Percentiles rank a stretch among this genome's conserved stretches.
These are phyloP conservation scores for Silurus glanis DNA, from an alignment of 2,113 vertebrate species.

Conservation along the genomic window DNA sequence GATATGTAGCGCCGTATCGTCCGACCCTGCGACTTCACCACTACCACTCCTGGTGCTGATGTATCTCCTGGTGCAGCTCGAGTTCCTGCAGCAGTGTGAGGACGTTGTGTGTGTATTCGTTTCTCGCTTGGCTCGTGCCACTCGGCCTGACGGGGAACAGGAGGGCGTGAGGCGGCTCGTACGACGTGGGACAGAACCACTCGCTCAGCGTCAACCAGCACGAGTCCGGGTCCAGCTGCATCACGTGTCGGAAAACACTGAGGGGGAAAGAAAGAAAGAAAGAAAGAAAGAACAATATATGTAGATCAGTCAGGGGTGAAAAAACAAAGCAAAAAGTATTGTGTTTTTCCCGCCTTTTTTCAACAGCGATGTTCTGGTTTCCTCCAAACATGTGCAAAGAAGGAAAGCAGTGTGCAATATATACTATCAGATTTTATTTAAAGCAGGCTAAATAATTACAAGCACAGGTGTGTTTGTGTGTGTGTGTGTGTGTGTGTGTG, in stretches of 20 bases:
- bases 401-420: background rate
- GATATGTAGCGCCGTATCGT: too few species aligned
- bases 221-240: constrained; percentile 81
- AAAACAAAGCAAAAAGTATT: background rate
- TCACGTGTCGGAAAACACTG: constrained; percentile 85
- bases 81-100: constrained; percentile 76
- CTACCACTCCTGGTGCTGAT: too few species aligned
- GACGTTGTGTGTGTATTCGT: constrained; percentile 78
- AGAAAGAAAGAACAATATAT: background rate
- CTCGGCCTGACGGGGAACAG: constrained; percentile 70
- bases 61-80: background rate
- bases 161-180: constrained; percentile 73
- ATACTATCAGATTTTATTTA: too few species aligned
- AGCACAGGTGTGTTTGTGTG: background rate
- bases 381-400: background rate
- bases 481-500: constrained; percentile 4
- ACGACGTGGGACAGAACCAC: constrained; percentile 70
- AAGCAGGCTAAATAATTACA: background rate
- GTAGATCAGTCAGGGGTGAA: background rate
- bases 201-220: constrained; percentile 84
- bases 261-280: background rate
- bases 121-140: constrained; percentile 62
- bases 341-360: background rate
- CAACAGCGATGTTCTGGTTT: too few species aligned
- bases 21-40: too few species aligned